phyloP scores from a whole-genome alignment of 1,140 invertebrate species.

The Euschistus heros region DNA sequence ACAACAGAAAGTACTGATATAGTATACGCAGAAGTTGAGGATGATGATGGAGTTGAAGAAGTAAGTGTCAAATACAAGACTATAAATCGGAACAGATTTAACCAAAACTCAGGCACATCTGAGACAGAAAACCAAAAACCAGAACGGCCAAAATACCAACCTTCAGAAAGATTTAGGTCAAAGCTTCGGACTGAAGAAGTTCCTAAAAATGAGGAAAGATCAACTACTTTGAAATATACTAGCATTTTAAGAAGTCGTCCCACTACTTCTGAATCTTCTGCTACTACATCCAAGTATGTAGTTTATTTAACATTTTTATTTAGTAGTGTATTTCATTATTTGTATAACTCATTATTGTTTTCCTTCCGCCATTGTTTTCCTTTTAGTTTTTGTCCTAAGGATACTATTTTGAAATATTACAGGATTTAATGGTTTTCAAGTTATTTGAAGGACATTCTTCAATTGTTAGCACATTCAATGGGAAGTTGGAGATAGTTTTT shows the following conservation, averaged over 20 bases:
- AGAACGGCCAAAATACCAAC: conserved; percentile 19
- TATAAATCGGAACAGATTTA: conserved; percentile 25
- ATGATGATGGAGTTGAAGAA: conserved; percentile 35
- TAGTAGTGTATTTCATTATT: too few relatives aligned
- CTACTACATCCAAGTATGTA: conserved; percentile 21
- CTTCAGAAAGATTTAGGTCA: conserved; percentile 20
- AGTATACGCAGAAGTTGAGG: conserved; percentile 34
- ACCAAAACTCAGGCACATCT: neutral
- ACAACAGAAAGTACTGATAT: conserved; percentile 28
- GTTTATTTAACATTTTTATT: too few relatives aligned
- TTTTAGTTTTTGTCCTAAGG: too few relatives aligned
- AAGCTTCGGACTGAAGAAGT: conserved; percentile 20
- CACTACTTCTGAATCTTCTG: conserved; percentile 13
- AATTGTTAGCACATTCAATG: too few relatives aligned
- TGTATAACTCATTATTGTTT: too few relatives aligned
- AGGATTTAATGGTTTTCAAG: too few relatives aligned
- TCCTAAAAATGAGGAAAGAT: conserved; percentile 25
- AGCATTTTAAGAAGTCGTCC: conserved; percentile 21
- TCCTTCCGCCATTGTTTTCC: too few relatives aligned
- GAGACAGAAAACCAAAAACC: conserved; percentile 14
- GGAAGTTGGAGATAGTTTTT: too few relatives aligned
- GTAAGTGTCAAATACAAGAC: conserved; percentile 25
- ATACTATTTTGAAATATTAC: too few relatives aligned
- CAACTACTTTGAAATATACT: conserved; percentile 29
- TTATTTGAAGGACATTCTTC: too few relatives aligned